Evolutionary conservation across 1,140 invertebrate species (phyloP).

Genomic region (Bombus confusus): DNA sequence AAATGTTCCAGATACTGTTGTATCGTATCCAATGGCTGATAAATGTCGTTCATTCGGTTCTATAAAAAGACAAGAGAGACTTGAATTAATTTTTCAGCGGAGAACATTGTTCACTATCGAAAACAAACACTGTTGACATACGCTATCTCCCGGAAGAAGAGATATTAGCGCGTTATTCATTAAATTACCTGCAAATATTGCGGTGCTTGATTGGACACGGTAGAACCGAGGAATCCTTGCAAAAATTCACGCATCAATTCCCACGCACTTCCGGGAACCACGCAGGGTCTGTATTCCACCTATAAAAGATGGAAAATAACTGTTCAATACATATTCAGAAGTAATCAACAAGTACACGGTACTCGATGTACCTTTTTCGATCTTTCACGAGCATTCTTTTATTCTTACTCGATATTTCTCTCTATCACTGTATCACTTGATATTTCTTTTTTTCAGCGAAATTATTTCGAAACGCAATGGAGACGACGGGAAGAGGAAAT

Average conservation of each 20-base stretch:
- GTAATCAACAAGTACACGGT: too few relatives aligned
- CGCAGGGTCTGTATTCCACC: constrained; percentile 96
- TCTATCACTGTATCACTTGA: too few relatives aligned
- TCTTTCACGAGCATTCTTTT: too few relatives aligned
- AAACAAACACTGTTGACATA: too few relatives aligned
- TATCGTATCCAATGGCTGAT: constrained; percentile 95
- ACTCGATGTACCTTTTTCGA: too few relatives aligned
- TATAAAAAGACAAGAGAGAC: constrained; percentile 83
- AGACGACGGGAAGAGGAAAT: background rate
- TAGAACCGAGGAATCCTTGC: constrained; percentile 93
- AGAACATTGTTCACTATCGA: background rate
- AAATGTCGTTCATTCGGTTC: constrained; percentile 92
- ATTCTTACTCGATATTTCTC: background rate
- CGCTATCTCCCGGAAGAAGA: background rate
- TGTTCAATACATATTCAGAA: background rate
- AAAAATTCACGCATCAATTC: constrained; percentile 95
- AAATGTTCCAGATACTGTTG: constrained; percentile 98
- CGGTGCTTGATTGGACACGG: constrained; percentile 86
- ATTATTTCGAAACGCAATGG: background rate
- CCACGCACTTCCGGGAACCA: constrained; percentile 94
- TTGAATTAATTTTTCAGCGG: background rate
- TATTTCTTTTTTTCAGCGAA: background rate
- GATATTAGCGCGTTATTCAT: background rate
- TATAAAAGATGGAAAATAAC: constrained; percentile 70
- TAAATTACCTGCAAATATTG: constrained; percentile 84